Evolutionary conservation across 2,113 vertebrate species (phyloP).

Genomic region (Sigmodon hispidus): DNA sequence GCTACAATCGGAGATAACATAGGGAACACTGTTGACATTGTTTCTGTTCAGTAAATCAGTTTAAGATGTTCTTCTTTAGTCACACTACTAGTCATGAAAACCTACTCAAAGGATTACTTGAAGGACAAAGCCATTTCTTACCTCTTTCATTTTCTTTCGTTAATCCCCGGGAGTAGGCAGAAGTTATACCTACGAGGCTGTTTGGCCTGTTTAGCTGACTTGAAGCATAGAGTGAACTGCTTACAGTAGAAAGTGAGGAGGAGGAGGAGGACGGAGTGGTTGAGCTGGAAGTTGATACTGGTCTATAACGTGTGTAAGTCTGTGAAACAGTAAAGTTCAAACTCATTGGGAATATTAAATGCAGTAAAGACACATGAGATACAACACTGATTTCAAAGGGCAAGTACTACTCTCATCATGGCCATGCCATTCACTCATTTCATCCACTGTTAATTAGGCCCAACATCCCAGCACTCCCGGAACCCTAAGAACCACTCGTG

Average conservation of each 20-base stretch:
- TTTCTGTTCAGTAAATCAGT: not conserved
- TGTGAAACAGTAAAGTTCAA: constrained; percentile 78
- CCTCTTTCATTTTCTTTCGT: constrained; percentile 95
- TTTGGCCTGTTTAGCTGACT: constrained; percentile 91
- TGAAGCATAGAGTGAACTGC: constrained; percentile 89
- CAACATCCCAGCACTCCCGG: not conserved
- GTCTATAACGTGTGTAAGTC: constrained; percentile 92
- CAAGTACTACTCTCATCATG: not conserved
- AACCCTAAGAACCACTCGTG: constrained; percentile 24
- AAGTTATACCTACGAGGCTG: constrained; percentile 94
- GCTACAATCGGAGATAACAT: not conserved
- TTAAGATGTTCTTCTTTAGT: constrained; percentile 38
- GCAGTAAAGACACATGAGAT: not conserved
- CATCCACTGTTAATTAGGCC: not conserved
- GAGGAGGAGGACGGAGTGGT: constrained; percentile 85
- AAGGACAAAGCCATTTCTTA: constrained; percentile 77
- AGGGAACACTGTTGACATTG: not conserved
- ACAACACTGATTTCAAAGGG: constrained; percentile 52
- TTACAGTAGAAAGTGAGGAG: constrained; percentile 88
- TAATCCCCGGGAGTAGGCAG: constrained; percentile 92
- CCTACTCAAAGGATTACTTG: constrained; percentile 12
- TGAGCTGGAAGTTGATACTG: constrained; percentile 87
- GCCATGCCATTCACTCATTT: constrained; percentile 29
- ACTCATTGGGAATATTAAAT: constrained; percentile 62
- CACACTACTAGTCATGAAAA: constrained; percentile 5